phyloP scores from a whole-genome alignment of 2,888 invertebrate species.

The Lymantria dispar region DNA sequence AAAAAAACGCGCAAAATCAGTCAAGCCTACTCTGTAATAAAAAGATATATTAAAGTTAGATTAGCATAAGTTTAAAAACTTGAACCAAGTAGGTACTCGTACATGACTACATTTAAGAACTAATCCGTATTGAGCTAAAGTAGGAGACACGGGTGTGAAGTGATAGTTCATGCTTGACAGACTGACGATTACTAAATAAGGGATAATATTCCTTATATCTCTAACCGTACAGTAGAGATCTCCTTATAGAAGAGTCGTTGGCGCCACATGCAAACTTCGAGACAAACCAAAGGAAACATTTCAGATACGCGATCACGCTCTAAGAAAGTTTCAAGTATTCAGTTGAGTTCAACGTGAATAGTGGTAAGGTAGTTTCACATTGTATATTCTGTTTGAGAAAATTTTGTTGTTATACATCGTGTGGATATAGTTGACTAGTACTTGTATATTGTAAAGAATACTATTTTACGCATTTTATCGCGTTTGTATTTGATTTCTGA shows the following conservation, averaged over 20 bases:
- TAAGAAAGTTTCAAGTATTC: slow-evolving; percentile 64
- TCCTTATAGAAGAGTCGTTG: slow-evolving; percentile 17
- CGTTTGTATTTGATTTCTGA: too few species aligned
- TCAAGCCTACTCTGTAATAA: too few species aligned
- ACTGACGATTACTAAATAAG: slow-evolving; percentile 13
- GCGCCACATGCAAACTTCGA: slow-evolving; percentile 45
- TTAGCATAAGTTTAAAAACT: slow-evolving; percentile 27
- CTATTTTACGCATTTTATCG: too few species aligned
- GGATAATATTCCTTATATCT: slow-evolving; percentile 18
- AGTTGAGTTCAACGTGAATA: slow-evolving; percentile 62
- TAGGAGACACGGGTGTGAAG: slow-evolving; percentile 47
- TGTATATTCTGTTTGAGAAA: slow-evolving; percentile 34
- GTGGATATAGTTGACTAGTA: too few species aligned
- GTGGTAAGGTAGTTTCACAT: slow-evolving; percentile 47
- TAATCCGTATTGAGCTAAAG: slow-evolving; percentile 47
- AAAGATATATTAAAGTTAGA: slow-evolving; percentile 3
- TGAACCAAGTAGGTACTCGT: slow-evolving; percentile 35
- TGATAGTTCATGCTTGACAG: slow-evolving; percentile 42
- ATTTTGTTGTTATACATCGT: slow-evolving; percentile 11
- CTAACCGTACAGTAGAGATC: slow-evolving; percentile 19
- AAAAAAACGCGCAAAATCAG: too few species aligned
- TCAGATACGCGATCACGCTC: slow-evolving; percentile 70
- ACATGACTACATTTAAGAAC: slow-evolving; percentile 43
- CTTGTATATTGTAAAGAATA: too few species aligned
- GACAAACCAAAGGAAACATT: slow-evolving; percentile 56